Evolutionary conservation across 2,797 vertebrate species (phyloP).

Genomic region (Enteromius viviparus): DNA sequence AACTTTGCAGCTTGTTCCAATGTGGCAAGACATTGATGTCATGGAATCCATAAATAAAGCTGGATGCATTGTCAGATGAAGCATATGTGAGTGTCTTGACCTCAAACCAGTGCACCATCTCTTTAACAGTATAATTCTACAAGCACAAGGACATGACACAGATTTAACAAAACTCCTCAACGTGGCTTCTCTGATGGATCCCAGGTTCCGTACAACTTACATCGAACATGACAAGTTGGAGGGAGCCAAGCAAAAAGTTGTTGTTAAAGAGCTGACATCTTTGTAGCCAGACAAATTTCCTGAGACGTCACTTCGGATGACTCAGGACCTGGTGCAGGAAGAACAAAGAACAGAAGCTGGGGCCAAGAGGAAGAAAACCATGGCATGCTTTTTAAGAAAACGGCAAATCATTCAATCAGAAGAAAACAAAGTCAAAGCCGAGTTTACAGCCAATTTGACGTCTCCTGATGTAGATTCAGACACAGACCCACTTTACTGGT

Average conservation of each 20-base stretch:
- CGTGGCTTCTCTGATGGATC: neutral
- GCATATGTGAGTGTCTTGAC: neutral
- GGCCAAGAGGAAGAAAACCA: slow-evolving; percentile 5
- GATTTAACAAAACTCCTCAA: slow-evolving; percentile 20
- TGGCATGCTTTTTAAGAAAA: slow-evolving; percentile 23
- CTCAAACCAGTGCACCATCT: slow-evolving; percentile 9
- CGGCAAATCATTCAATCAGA: neutral
- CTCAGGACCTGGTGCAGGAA: neutral
- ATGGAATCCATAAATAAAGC: slow-evolving; percentile 12
- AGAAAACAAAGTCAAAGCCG: neutral
- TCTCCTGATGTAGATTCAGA: neutral
- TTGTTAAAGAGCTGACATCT: slow-evolving; percentile 4
- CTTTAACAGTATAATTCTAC: slow-evolving; percentile 1
- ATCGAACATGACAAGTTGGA: slow-evolving; percentile 24
- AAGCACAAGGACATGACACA: neutral
- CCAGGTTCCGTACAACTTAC: slow-evolving; percentile 35
- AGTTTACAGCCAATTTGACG: slow-evolving; percentile 2
- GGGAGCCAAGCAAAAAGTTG: neutral
- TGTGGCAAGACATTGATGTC: neutral
- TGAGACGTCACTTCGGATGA: neutral
- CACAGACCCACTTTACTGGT: slow-evolving; percentile 32
- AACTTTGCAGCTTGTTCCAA: neutral
- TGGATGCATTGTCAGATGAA: slow-evolving; percentile 16
- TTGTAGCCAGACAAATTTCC: neutral
- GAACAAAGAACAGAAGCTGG: slow-evolving; percentile 2